Evolutionary conservation across 2,797 vertebrate species (phyloP).

Genomic region (Mus minutoides): DNA sequence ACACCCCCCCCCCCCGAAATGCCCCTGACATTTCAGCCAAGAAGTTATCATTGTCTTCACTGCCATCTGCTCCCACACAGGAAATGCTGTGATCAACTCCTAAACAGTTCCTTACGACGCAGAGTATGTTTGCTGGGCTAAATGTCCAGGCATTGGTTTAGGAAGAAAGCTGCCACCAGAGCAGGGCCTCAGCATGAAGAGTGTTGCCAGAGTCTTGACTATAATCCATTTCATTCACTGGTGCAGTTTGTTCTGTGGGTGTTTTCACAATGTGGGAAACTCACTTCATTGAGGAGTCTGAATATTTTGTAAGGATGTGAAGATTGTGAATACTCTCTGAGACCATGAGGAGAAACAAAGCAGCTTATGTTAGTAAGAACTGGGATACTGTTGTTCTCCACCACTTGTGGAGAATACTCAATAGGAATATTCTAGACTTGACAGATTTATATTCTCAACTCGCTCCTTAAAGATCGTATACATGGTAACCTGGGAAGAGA

Average conservation of each 20-base stretch:
- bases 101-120: conserved; percentile 44
- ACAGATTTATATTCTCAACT: conserved; percentile 89
- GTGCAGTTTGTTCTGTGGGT: conserved; percentile 90
- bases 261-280: conserved; percentile 93
- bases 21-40: conserved; percentile 41
- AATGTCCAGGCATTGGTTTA: conserved; percentile 71
- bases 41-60: not conserved
- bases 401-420: conserved; percentile 81
- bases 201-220: conserved; percentile 81
- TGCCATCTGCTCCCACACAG: conserved; percentile 41
- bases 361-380: conserved; percentile 92
- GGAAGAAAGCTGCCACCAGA: conserved; percentile 79
- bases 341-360: conserved; percentile 92
- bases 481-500: conserved; percentile 34
- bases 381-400: conserved; percentile 86
- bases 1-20: not conserved
- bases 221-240: conserved; percentile 88
- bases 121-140: conserved; percentile 53
- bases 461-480: conserved; percentile 78
- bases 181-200: conserved; percentile 83
- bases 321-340: conserved; percentile 94
- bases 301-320: conserved; percentile 95
- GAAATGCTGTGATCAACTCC: conserved; percentile 45
- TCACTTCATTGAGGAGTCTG: conserved; percentile 93
- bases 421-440: conserved; percentile 88